Base-by-base conservation (phyloP, 2,797 vertebrate species). In the Taeniopygia guttata region DNA sequence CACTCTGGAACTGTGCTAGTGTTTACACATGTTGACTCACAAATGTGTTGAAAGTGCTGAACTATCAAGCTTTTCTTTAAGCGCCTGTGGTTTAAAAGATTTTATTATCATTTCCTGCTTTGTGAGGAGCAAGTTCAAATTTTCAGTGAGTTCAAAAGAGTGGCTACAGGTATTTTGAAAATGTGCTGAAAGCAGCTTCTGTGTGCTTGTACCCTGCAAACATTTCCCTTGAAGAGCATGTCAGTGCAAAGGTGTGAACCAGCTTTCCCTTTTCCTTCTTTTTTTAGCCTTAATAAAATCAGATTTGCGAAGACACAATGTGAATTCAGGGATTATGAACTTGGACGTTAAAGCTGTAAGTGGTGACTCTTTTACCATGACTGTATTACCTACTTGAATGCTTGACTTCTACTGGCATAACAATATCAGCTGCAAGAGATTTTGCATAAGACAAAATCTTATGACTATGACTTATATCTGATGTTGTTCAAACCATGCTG, bases 211-310 rank as follows among this genome's bases (percentile, higher is more conserved):
- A 19, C 19, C 5, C 0, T 69, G 12, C 34, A 67, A 83, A 56
- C 22, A 7, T 68, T 82, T 86, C 14, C 59, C 55, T 82, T 60
- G 46, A 51, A 54, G 22, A 56, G 16, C 4, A 5, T 30, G 26
- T 14, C 45, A 51, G 16, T 91, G 43, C 74, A n/a, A 82, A 94
- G 27, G 56, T 84, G 32, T 56, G 42, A 84, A 72, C 87, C 29
- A 94, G 7, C 29, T 69, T 84, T 81, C 40, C 64, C 18, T 81
- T 67, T 45, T 21, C 5, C 6, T 7, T 78, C 5, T 85, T 46
- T 95, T 18, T 97, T 72, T 98, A 99, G 99, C 98, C 54, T 98
- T 99, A 94, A 99, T 99, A 96, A 99, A 99, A 95, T 99, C 99
- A 17, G 99, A 99, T 70, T 97, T 99, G 95, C 98, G 98, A 97